Percentiles rank a stretch among this genome's conserved stretches.
Evolutionary conservation across 64 coral and sea anemone species (phyloP).

Genomic region (Montipora capricornis): DNA sequence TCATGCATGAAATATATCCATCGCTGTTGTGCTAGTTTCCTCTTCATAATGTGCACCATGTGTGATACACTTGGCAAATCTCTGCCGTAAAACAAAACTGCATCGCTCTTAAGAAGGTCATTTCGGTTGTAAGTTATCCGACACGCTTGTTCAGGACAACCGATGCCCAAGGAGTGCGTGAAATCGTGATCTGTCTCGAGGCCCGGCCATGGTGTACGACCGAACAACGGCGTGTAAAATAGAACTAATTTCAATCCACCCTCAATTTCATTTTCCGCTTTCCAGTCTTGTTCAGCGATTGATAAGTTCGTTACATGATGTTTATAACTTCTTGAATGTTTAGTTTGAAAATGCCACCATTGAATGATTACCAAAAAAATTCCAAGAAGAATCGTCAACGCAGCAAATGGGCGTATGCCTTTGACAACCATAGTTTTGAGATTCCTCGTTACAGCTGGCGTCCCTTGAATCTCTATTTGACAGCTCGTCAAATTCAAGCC

Average conservation of each 20-base stretch:
- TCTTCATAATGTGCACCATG: slow-evolving; percentile 8
- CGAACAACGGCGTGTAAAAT: background rate
- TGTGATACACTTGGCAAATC: slow-evolving; percentile 22
- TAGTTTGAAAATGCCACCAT: too few species aligned
- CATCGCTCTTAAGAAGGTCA: background rate
- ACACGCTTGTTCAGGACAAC: background rate
- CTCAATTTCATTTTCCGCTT: background rate
- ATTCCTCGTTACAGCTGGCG: too few species aligned
- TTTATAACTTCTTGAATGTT: too few species aligned
- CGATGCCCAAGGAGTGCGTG: background rate
- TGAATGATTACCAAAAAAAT: too few species aligned
- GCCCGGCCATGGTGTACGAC: background rate
- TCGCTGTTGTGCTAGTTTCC: slow-evolving; percentile 20
- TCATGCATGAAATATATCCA: slow-evolving; percentile 71
- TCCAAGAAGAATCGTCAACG: too few species aligned
- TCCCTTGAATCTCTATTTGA: too few species aligned
- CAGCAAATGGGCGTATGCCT: too few species aligned
- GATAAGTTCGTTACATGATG: too few species aligned
- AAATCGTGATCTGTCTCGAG: slow-evolving; percentile 1
- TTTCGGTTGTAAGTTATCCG: background rate
- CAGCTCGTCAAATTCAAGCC: too few species aligned
- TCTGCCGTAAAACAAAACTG: slow-evolving; percentile 43
- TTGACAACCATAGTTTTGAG: too few species aligned
- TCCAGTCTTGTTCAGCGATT: too few species aligned
- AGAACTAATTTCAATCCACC: background rate